Base-by-base conservation (phyloP, 2,888 invertebrate species). In the Uropetala carovei region DNA sequence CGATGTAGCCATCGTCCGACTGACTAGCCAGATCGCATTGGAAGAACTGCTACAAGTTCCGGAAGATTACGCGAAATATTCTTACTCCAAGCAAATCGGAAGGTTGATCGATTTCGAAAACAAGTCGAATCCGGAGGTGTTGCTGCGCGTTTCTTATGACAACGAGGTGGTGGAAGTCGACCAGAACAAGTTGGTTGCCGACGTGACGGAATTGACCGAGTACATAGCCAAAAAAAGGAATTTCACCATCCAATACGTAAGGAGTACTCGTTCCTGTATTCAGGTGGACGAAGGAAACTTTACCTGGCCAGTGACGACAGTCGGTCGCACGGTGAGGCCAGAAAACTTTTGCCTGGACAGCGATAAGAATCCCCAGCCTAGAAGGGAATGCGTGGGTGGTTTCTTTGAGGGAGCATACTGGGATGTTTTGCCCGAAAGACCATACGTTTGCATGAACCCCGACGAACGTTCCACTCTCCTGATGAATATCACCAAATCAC, bases 321-420 rank as follows among this genome's bases (percentile, higher is more conserved):
- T 92, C 14, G 92, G 92, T 27, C 27, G 68, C 14, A 91, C 14
- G 64, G 43, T 84, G 11, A 0, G 91, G 0, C 91, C 92, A 7
- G 57, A 83, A 56, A 91, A 93, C 59, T 60, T 92, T 30, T 93
- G 93, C 43, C 58, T 93, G 18, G 82, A 89, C 60, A 13, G n/a
- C 11, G 83, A 92, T 43, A 91, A 82, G 5, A 68, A 57, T 0
- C 91, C 92, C 16, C 59, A 82, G 14, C 89, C 89, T 8, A 56
- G 68, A n/a, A 57, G 91, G 59, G 56, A 91, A 18, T 93, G 93
- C 82, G 5, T 22, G 56, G 93, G 93, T 58, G 92, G 93, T 75
- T 93, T 92, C 85, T 92, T 92, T 68, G 7, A 30, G 1, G 93
- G 93, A n/a, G 92, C 91, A 16, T 92, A 68, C 59, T 93, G 93